Conservation (phyloP, 2,113 vertebrate species). For the Pyxicephalus adspersus region DNA sequence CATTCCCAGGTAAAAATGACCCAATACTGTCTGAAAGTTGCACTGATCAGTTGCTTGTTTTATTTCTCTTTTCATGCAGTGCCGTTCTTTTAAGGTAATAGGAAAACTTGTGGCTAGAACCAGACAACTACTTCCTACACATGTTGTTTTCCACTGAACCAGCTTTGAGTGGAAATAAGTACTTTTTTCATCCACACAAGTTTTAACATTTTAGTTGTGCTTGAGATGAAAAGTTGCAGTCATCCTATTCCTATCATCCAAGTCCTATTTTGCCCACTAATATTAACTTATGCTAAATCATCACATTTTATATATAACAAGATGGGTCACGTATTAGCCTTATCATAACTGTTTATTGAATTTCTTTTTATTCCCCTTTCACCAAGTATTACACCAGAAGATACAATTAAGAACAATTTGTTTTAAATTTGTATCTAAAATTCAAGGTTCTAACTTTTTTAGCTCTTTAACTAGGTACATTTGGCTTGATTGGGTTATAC, state of each 20-base stretch:
- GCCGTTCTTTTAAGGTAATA: slow-evolving; percentile 1
- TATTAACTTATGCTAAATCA: too few relatives aligned
- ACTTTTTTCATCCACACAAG: background rate
- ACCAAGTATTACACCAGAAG: background rate
- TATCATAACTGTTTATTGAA: too few relatives aligned
- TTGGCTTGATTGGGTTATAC: background rate
- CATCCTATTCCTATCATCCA: too few relatives aligned
- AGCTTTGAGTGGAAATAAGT: slow-evolving; percentile 19
- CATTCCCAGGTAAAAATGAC: slow-evolving; percentile 50
- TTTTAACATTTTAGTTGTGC: background rate
- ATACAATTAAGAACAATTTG: background rate
- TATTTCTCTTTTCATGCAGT: slow-evolving; percentile 31
- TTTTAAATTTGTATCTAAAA: background rate
- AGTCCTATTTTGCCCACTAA: too few relatives aligned
- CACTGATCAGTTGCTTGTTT: slow-evolving; percentile 41
- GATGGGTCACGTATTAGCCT: too few relatives aligned
- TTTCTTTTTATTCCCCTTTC: too few relatives aligned
- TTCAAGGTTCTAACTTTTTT: background rate
- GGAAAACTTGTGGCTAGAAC: slow-evolving; percentile 21
- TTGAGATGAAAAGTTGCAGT: background rate
- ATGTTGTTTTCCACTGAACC: slow-evolving; percentile 12
- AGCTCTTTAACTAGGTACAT: background rate
- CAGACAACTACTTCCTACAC: slow-evolving; percentile 33
- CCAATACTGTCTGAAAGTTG: slow-evolving; percentile 36
- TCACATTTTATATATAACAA: too few relatives aligned